Evolutionary conservation across 2,113 vertebrate species (phyloP).

Genomic region (Larimichthys polyactis): DNA sequence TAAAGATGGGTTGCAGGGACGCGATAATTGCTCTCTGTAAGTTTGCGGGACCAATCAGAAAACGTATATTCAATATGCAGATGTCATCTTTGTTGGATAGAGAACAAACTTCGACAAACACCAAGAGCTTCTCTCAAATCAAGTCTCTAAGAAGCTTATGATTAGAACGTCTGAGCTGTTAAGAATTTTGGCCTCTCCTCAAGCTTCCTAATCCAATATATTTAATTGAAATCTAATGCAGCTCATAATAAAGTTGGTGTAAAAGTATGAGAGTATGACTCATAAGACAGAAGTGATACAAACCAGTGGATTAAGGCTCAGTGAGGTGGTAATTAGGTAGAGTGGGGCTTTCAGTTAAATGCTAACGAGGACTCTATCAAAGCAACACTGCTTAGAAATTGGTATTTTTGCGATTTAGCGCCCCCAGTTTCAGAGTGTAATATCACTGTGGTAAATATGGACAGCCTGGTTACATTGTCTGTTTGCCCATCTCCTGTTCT

Average conservation of each 20-base stretch:
- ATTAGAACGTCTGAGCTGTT: slow-evolving; percentile 4
- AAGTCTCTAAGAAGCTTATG: slow-evolving; percentile 21
- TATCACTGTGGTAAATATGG: no score
- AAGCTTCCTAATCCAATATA: slow-evolving; percentile 9
- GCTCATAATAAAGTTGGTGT: neutral
- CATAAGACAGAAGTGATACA: neutral
- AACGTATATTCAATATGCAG: neutral
- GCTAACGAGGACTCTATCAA: no score
- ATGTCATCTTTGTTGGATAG: neutral
- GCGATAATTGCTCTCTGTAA: slow-evolving; percentile 13
- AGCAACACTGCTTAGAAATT: no score
- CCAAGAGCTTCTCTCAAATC: neutral
- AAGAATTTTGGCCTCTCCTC: neutral
- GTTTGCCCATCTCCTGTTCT: no score
- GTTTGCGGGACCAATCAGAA: neutral
- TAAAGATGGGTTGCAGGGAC: slow-evolving; percentile 10
- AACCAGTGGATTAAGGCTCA: neutral
- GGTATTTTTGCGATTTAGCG: no score
- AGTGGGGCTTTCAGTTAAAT: neutral
- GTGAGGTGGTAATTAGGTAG: neutral
- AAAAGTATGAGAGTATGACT: neutral
- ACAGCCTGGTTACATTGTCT: no score
- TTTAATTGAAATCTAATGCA: slow-evolving; percentile 23
- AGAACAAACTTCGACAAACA: slow-evolving; percentile 20
- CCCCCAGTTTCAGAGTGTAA: no score